Base-by-base conservation (phyloP, 2,113 vertebrate genomes). In the Amphiprion percula region DNA sequence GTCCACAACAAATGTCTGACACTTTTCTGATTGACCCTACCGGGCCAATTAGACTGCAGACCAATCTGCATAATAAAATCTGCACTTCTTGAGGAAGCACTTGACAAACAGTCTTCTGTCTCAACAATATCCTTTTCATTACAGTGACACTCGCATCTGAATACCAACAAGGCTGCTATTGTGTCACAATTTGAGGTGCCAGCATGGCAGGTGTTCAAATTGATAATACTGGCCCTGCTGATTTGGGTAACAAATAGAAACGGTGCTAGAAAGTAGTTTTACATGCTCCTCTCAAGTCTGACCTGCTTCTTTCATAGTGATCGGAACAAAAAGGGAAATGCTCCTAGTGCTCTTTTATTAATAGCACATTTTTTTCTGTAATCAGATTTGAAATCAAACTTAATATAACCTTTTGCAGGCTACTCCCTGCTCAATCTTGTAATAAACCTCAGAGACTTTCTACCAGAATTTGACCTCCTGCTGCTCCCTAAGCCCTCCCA, bases 41-140 rank as follows among this genome's bases (percentile, higher is more conserved):
- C 76, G 76, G 68, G 52, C 61, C 69, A 89, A 74, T 83, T 83
- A 84, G 41, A 30, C 53, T 50, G 50, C 12, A 24, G 60, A 85
- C 55, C 77, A 83, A 82, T 87, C 79, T 76, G 71, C 74, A 81
- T 79, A 82, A 82, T 68, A 78, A 70, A 80, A 86, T 83, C 65
- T 76, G 55, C 39, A 82, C 46, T 80, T 87, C 75, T 58, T 63
- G 47, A 83, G 84, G 68, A 77, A 77, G 69, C 44, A 33, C 54
- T 63, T 85, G 84, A 83, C 68, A 90, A 86, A 87, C 77, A 81
- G 72, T 72, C 30, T 84, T 85, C 68, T 15, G 10, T 82, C 75
- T 80, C 82, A 65, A 80, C 78, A 84, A 82, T 64, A 90, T 80
- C 69, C 47, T 75, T 89, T 84, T 86, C 76, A 87, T 87, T 79